These are phyloP conservation scores for Zaprionus kolodkinae DNA, from an alignment of 1,140 invertebrate species.

Conservation along the genomic window DNA sequence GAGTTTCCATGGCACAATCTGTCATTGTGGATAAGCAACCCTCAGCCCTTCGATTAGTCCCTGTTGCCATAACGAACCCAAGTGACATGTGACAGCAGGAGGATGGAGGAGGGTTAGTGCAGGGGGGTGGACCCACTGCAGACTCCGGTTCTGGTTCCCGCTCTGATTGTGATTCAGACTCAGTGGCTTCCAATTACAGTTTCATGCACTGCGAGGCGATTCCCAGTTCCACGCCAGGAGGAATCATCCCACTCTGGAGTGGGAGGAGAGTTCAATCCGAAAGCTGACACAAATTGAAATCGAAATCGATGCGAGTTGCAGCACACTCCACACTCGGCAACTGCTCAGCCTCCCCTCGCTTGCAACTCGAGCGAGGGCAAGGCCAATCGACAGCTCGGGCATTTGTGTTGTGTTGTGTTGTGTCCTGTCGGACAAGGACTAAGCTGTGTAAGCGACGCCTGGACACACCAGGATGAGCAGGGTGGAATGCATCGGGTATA, in stretches of 20 bases:
- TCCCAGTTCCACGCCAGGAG: constrained; percentile 10
- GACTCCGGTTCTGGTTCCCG: not conserved
- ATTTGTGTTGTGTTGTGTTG: constrained; percentile 44
- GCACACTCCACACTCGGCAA: not conserved
- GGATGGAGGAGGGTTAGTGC: not conserved
- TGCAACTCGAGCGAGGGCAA: constrained; percentile 16
- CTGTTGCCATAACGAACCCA: constrained; percentile 20
- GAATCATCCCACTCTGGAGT: not conserved
- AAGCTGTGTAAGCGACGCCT: constrained; percentile 47
- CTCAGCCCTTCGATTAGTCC: constrained; percentile 15
- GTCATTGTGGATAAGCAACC: constrained; percentile 31
- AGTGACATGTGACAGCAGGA: constrained; percentile 6
- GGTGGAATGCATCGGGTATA: constrained; percentile 18
- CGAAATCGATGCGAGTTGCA: constrained; percentile 10
- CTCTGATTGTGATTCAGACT: constrained; percentile 22
- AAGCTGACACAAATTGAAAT: constrained; percentile 41
- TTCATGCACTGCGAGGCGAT: constrained; percentile 30
- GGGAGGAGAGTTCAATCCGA: constrained; percentile 22
- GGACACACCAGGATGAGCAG: constrained; percentile 5
- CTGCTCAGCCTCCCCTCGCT: not conserved
- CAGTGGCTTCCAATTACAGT: constrained; percentile 52
- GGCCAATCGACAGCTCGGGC: constrained; percentile 37
- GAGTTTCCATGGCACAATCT: constrained; percentile 46
- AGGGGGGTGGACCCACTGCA: not conserved
- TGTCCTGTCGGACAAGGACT: constrained; percentile 56